Percentiles rank a stretch among this genome's conserved stretches.
Evolutionary conservation across 2,797 vertebrate species (phyloP).

Genomic region (Hydrolagus colliei): DNA sequence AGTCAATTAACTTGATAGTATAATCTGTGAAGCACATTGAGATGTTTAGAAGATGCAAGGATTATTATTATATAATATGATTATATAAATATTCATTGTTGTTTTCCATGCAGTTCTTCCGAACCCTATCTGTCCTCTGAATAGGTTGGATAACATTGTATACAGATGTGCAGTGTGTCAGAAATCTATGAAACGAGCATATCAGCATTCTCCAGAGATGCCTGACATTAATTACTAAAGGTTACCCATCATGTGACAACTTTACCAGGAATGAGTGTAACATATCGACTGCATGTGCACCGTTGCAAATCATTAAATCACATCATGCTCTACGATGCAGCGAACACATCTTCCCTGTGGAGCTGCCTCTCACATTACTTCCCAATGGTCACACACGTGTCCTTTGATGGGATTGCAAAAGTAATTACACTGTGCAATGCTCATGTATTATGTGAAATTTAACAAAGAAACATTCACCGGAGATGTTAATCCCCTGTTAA

Average conservation of each 20-base stretch:
- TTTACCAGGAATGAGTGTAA: not conserved
- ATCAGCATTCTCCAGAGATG: not conserved
- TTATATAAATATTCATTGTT: too few relatives aligned
- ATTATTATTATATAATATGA: too few relatives aligned
- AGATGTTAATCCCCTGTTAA: not conserved
- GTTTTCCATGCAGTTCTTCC: not conserved
- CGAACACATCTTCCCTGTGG: not conserved
- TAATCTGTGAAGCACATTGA: too few relatives aligned
- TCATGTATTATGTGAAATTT: too few relatives aligned
- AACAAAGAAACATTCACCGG: too few relatives aligned
- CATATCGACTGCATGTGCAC: not conserved
- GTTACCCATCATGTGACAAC: not conserved
- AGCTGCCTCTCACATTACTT: not conserved
- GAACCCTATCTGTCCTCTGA: not conserved
- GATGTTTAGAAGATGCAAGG: too few relatives aligned
- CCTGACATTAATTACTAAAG: not conserved
- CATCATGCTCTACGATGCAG: not conserved
- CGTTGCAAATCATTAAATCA: slow-evolving; percentile 1
- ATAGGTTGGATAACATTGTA: not conserved
- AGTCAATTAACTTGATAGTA: too few relatives aligned
- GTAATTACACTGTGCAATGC: not conserved
- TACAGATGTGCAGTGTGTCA: not conserved
- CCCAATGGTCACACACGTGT: not conserved
- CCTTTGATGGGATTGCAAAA: not conserved
- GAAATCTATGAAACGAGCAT: not conserved